Percentiles rank a stretch among this genome's conserved stretches.
Evolutionary conservation across 1,140 invertebrate genomes (phyloP).

Genomic region (Brachionus plicatilis): DNA sequence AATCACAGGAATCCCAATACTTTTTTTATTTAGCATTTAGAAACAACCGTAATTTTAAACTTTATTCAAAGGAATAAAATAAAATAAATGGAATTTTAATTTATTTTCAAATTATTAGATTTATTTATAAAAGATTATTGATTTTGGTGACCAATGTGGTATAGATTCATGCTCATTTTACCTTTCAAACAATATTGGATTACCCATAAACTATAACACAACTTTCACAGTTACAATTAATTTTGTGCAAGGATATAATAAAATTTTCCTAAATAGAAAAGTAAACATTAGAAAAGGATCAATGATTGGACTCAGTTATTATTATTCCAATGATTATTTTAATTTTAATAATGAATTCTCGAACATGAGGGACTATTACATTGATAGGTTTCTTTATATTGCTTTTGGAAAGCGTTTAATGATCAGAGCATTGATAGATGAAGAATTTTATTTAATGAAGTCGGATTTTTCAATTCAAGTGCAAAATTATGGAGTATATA

Average conservation of each 20-base stretch:
- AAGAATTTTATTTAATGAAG: background rate
- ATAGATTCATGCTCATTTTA: background rate
- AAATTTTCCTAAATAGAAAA: background rate
- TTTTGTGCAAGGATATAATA: background rate
- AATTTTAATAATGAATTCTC: background rate
- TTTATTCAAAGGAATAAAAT: too few relatives aligned
- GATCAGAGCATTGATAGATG: background rate
- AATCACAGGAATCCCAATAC: too few relatives aligned
- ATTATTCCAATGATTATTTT: background rate
- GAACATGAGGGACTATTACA: background rate
- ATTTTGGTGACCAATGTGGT: background rate
- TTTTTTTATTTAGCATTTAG: too few relatives aligned
- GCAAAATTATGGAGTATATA: background rate
- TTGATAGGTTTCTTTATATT: background rate
- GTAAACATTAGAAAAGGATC: background rate
- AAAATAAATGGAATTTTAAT: too few relatives aligned
- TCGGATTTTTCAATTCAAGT: background rate
- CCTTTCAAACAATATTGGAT: background rate
- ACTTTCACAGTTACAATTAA: background rate
- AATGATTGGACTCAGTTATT: background rate
- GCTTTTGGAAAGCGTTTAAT: background rate
- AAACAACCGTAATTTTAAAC: too few relatives aligned
- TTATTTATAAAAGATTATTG: background rate
- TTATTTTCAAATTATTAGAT: background rate
- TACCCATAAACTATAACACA: background rate